Percentiles rank a stretch among this genome's conserved stretches.
Evolutionary conservation across 2,888 invertebrate species (phyloP).

Genomic region (Tenthredo mesomela): DNA sequence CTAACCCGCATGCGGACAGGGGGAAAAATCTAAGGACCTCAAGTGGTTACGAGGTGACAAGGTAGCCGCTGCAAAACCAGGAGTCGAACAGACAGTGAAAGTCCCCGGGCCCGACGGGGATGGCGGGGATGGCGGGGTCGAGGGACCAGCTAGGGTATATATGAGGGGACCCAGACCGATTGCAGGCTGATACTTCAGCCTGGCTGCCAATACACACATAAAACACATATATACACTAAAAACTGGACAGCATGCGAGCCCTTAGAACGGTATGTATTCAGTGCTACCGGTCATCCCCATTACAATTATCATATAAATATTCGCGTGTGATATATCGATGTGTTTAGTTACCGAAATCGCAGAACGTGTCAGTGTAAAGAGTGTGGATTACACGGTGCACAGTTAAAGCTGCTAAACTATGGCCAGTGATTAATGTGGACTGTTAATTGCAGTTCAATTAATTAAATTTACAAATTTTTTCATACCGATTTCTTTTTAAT

Average conservation of each 20-base stretch:
- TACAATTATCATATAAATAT: conserved; percentile 19
- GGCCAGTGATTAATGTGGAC: conserved; percentile 16
- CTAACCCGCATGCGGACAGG: neutral
- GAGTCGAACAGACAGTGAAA: conserved; percentile 76
- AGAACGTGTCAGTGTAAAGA: conserved; percentile 13
- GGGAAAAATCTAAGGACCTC: conserved; percentile 32
- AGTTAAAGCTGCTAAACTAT: neutral
- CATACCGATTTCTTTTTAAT: neutral
- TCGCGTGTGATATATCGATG: conserved; percentile 33
- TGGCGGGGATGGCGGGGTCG: conserved; percentile 67
- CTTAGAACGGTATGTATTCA: conserved; percentile 74
- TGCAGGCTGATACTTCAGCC: conserved; percentile 75
- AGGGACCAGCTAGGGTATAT: conserved; percentile 73
- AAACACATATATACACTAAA: conserved; percentile 50
- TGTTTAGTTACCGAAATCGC: neutral
- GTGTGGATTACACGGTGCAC: conserved; percentile 33
- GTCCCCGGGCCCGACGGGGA: conserved; percentile 68
- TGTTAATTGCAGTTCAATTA: neutral
- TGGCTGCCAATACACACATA: conserved; percentile 72
- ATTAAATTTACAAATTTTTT: neutral
- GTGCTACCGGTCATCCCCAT: conserved; percentile 39
- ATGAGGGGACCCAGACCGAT: conserved; percentile 76
- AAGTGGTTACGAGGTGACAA: conserved; percentile 70
- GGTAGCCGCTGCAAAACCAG: conserved; percentile 65
- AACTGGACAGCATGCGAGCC: conserved; percentile 69